Base-by-base conservation (phyloP, 2,113 vertebrate genomes). In the Chlamydotis undulata region DNA sequence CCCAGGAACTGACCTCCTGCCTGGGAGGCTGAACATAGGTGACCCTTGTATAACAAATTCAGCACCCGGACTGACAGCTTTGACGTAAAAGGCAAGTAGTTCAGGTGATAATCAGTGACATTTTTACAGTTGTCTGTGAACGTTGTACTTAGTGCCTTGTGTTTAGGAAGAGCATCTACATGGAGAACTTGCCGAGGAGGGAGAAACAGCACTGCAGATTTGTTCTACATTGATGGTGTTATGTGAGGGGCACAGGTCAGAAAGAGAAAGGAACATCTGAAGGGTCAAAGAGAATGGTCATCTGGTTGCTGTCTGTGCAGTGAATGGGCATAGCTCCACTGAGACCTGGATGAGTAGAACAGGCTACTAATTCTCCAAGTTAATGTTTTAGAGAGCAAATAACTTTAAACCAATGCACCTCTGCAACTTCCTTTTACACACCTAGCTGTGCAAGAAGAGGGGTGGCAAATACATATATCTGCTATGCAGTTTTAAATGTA, bases 21-120 rank as follows among this genome's bases (percentile, higher is more conserved):
- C 45, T 39, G 15, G 23, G 3, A 52, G 10, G 10, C 33, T 64
- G 24, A 10, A 19, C 45, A 84, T 12, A 31, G 0, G 0, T 1
- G 7, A 28, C 12, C 4, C 14, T 33, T 19, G 7, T 24, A 19
- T 33, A 22, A 41, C 65, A 92, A 49, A 49, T 6, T 53, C 0
- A 0, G 12, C 24, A 41, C 31, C 49, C 47, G 35, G 47, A 73
- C 8, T 12, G 57, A 18, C 24, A 56, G 16, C 19, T 52, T 80
- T 60, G 57, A 1, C 49, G 14, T 5, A 39, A 35, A 26, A 70
- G 24, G 16, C 7, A 24, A 84, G n/a, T 12, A 8, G 12, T 45
- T 78, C 50, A 49, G 14, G 23, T 79, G 53, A 55, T 43, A 76
- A 76, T 2, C 6, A 69, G n/a, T 16, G 4, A 24, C 45, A 49